Percentiles rank a stretch among this genome's conserved stretches.
Conservation (phyloP, 2,797 vertebrate genomes). For the Aphelocoma californica region DNA sequence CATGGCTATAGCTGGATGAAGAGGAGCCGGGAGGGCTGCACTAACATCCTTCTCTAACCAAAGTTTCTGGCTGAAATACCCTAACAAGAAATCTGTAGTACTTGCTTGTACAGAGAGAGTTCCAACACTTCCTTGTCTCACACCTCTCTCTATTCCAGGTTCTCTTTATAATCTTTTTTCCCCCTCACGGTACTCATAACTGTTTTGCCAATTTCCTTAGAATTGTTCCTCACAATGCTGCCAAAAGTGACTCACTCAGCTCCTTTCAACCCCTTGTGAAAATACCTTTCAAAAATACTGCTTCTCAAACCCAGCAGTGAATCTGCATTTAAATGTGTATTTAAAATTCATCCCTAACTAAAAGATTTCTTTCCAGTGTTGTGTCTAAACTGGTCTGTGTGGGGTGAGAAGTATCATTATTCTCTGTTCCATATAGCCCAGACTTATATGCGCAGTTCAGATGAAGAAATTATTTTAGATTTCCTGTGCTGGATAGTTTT, state of each 20-base stretch:
- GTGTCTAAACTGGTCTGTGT: neutral
- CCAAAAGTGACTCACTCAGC: neutral
- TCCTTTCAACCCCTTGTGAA: neutral
- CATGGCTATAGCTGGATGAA: neutral
- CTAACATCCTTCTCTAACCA: neutral
- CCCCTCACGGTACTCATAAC: neutral
- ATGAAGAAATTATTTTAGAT: neutral
- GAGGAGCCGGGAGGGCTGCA: neutral
- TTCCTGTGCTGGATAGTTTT: neutral
- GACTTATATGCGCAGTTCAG: neutral
- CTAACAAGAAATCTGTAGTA: neutral
- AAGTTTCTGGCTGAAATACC: neutral
- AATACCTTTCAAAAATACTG: neutral
- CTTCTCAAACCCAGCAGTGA: neutral
- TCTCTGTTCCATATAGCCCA: neutral
- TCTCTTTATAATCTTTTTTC: neutral
- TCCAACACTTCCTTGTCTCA: neutral
- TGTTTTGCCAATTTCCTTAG: neutral
- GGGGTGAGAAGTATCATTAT: neutral
- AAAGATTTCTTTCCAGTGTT: neutral
- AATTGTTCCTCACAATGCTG: neutral
- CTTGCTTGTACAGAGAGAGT: neutral
- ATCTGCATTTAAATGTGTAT: neutral
- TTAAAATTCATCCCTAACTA: neutral
- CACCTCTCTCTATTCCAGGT: neutral